Percentiles rank a stretch among this genome's conserved stretches.
Conservation (phyloP, 1,140 invertebrate genomes). For the Halyomorpha halys region DNA sequence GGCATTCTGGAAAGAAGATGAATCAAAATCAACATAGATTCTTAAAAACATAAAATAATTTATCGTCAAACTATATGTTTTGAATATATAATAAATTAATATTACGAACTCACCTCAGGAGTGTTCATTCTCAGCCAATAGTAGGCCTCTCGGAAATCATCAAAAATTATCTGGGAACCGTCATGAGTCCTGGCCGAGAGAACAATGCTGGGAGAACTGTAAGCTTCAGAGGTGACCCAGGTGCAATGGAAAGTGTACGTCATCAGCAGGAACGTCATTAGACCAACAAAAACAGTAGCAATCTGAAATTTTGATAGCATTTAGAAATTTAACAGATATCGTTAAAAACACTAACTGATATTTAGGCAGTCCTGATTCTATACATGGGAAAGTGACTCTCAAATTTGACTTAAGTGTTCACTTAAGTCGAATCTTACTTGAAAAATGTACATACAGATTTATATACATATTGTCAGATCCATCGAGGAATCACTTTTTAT, state of each 20-base stretch:
- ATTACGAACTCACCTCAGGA: slow-evolving; percentile 49
- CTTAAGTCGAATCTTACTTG: no score
- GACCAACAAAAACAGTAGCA: slow-evolving; percentile 70
- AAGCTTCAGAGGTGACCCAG: slow-evolving; percentile 99
- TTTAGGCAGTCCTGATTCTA: no score
- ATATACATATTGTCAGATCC: no score
- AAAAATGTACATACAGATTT: no score
- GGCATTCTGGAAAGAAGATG: slow-evolving; percentile 53
- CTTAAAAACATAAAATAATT: background rate
- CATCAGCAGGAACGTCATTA: slow-evolving; percentile 76
- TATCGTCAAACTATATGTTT: background rate
- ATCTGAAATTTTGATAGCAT: no score
- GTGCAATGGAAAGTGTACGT: slow-evolving; percentile 94
- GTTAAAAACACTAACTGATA: no score
- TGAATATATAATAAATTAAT: background rate
- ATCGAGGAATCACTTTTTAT: no score
- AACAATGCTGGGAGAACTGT: slow-evolving; percentile 94
- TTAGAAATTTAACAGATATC: no score
- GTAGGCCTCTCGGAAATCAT: slow-evolving; percentile 96
- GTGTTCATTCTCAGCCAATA: slow-evolving; percentile 98
- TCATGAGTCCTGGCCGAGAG: slow-evolving; percentile 89
- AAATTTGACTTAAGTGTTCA: no score
- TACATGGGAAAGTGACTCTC: no score
- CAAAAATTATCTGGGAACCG: slow-evolving; percentile 90
- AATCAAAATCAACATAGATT: background rate